Conservation (phyloP, 2,888 invertebrate genomes). For the Napeogenes sylphis region DNA sequence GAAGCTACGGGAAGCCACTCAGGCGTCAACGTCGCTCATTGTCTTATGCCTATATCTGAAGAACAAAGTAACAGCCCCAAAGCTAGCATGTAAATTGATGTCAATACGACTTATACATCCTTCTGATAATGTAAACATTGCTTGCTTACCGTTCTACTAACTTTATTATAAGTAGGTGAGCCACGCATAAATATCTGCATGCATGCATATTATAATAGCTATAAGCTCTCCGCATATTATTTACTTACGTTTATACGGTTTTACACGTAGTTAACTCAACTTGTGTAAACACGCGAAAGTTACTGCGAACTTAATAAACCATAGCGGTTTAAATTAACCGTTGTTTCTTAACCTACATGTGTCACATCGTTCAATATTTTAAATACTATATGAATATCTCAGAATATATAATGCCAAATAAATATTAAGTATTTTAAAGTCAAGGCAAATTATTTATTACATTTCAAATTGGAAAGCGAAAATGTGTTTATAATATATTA, state of each 20-base stretch:
- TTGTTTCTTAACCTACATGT: slow-evolving; percentile 5
- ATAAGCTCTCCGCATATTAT: background rate
- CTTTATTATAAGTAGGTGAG: background rate
- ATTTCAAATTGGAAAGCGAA: background rate
- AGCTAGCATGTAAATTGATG: slow-evolving; percentile 20
- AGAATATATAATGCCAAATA: background rate
- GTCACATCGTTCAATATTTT: background rate
- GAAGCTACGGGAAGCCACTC: slow-evolving; percentile 40
- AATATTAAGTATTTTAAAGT: background rate
- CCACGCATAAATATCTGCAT: background rate
- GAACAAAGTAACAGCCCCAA: slow-evolving; percentile 35
- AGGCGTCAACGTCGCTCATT: slow-evolving; percentile 59
- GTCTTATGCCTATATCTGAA: slow-evolving; percentile 52
- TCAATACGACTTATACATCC: slow-evolving; percentile 15
- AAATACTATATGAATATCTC: background rate
- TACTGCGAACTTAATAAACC: slow-evolving; percentile 1
- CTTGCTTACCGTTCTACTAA: background rate
- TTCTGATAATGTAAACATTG: slow-evolving; percentile 11
- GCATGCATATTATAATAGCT: too few species aligned
- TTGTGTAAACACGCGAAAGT: background rate
- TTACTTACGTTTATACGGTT: background rate
- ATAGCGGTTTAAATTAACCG: slow-evolving; percentile 2
- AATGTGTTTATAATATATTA: too few species aligned
- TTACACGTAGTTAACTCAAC: background rate
- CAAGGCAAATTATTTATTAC: background rate